Conservation (phyloP, 2,888 invertebrate species). For the Seira sanloemensis region DNA sequence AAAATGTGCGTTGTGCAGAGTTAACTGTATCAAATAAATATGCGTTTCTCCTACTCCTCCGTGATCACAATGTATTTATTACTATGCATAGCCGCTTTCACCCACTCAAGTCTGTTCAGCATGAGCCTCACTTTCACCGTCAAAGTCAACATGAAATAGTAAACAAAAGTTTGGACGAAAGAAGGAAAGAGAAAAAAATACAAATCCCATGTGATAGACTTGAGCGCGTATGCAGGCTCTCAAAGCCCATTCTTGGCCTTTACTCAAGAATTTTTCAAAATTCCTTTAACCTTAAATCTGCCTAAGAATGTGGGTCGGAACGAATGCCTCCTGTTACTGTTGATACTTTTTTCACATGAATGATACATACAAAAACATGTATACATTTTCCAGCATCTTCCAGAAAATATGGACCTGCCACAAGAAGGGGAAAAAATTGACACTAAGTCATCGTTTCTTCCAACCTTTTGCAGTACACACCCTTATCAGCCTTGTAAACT, state of each 20-base stretch:
- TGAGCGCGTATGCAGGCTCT: background rate
- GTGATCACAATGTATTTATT: conserved; percentile 34
- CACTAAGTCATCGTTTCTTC: background rate
- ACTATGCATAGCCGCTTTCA: conserved; percentile 13
- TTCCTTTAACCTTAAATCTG: background rate
- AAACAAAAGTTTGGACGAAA: background rate
- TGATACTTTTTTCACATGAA: background rate
- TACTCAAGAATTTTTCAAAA: conserved; percentile 46
- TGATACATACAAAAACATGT: too few relatives aligned
- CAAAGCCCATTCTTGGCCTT: conserved; percentile 31
- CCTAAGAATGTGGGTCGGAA: background rate
- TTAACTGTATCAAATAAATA: conserved; percentile 21
- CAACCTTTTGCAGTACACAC: too few relatives aligned
- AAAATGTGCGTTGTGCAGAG: conserved; percentile 17
- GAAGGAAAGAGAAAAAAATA: background rate
- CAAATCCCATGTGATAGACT: background rate
- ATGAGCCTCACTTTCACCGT: background rate
- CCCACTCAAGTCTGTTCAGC: background rate
- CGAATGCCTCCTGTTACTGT: too few relatives aligned
- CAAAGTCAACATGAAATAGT: background rate
- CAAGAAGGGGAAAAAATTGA: background rate
- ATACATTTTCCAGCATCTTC: background rate
- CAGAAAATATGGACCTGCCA: background rate
- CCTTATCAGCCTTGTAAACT: background rate
- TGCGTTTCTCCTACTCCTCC: conserved; percentile 12